Evolutionary conservation across 2,797 vertebrate genomes (phyloP).

Genomic region (Danio choprae): DNA sequence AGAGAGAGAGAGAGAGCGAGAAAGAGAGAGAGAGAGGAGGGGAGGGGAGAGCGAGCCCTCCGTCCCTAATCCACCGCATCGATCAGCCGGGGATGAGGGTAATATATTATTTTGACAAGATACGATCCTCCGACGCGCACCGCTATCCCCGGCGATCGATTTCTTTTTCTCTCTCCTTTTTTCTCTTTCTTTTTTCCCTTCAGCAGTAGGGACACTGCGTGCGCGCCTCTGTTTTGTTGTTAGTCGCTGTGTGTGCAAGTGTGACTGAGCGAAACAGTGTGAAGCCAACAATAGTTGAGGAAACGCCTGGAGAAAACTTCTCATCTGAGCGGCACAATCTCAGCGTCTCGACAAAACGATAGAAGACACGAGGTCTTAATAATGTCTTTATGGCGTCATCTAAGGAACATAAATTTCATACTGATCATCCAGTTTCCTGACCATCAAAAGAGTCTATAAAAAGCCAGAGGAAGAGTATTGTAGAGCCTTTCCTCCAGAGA

Average conservation of each 20-base stretch:
- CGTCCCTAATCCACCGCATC: conserved; percentile 97
- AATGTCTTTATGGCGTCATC: conserved; percentile 14
- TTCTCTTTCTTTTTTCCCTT: conserved; percentile 77
- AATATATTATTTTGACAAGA: conserved; percentile 99
- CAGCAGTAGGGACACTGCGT: conserved; percentile 75
- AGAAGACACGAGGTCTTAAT: conserved; percentile 33
- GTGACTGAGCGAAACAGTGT: conserved; percentile 64
- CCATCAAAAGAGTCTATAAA: not conserved
- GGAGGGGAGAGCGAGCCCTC: conserved; percentile 72
- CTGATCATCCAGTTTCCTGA: not conserved
- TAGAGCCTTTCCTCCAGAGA: not conserved
- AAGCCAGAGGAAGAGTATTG: not conserved
- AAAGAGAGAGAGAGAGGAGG: conserved; percentile 28
- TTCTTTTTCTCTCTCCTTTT: conserved; percentile 82
- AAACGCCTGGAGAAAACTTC: conserved; percentile 75
- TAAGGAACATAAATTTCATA: not conserved
- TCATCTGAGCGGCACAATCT: conserved; percentile 44
- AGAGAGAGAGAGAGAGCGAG: conserved; percentile 51
- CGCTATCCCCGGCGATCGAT: conserved; percentile 94
- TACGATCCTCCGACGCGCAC: conserved; percentile 93
- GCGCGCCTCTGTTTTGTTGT: conserved; percentile 64
- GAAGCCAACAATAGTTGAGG: conserved; percentile 78
- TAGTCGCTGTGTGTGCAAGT: conserved; percentile 49
- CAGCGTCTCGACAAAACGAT: conserved; percentile 47
- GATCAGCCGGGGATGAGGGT: conserved; percentile 97